Percentiles rank a stretch among this genome's conserved stretches.
These are phyloP conservation scores for Myiotriccus ornatus DNA, from an alignment of 2,797 vertebrate species.

Conservation along the genomic window DNA sequence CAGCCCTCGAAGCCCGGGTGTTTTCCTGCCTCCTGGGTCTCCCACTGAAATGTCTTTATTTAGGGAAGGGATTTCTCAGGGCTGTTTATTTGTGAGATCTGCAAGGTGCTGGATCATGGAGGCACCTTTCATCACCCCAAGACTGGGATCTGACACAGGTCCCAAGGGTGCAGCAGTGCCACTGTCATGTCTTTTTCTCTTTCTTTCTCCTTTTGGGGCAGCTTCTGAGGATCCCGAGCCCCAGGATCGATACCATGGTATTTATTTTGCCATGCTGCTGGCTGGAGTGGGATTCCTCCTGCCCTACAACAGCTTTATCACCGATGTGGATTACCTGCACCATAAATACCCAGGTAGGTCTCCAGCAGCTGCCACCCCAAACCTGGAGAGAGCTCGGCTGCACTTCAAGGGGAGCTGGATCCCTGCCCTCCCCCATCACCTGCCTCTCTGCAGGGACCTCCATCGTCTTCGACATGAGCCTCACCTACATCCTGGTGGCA, in stretches of 20 bases:
- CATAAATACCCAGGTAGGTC: conserved; percentile 90
- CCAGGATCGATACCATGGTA: conserved; percentile 92
- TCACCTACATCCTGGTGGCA: conserved; percentile 95
- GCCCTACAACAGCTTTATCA: conserved; percentile 98
- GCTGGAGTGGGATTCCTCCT: conserved; percentile 96
- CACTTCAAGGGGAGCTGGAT: fast-evolving
- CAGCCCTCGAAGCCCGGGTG: neutral
- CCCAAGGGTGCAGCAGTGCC: neutral
- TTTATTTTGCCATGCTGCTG: conserved; percentile 97
- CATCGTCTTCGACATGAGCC: conserved; percentile 97
- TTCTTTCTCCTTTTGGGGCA: conserved; percentile 16
- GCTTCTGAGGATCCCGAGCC: conserved; percentile 85
- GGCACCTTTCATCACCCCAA: fast-evolving
- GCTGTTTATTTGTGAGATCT: neutral
- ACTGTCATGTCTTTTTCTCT: fast-evolving
- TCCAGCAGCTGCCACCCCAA: neutral
- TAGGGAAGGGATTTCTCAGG: neutral
- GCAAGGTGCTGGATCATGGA: neutral
- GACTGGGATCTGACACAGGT: neutral
- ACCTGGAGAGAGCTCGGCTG: neutral
- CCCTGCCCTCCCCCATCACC: neutral
- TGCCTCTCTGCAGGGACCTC: conserved; percentile 82
- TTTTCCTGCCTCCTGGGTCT: neutral
- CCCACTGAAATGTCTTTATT: neutral
- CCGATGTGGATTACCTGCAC: conserved; percentile 95